Percentiles rank a stretch among this genome's conserved stretches.
Evolutionary conservation across 2,888 invertebrate genomes (phyloP).

Genomic region (Dendrolimus pini): DNA sequence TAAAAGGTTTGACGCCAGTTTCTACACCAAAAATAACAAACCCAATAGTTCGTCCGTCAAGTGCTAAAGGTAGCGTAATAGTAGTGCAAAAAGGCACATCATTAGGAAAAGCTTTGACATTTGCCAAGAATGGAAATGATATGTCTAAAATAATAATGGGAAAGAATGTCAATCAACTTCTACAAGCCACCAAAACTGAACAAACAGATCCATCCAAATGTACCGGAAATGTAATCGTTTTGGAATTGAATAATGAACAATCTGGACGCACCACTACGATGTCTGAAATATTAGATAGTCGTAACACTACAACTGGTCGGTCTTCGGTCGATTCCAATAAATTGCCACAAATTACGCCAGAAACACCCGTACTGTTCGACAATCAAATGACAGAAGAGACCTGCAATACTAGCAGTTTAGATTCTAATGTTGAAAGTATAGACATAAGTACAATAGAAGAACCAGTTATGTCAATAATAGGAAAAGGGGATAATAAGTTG

Average conservation of each 20-base stretch:
- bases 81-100: slow-evolving; percentile 77
- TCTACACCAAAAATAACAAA: slow-evolving; percentile 57
- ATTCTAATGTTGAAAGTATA: slow-evolving; percentile 57
- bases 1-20: slow-evolving; percentile 54
- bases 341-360: slow-evolving; percentile 64
- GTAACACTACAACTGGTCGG: slow-evolving; percentile 29
- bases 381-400: slow-evolving; percentile 52
- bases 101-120: slow-evolving; percentile 65
- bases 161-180: slow-evolving; percentile 64
- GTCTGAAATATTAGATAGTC: slow-evolving; percentile 65
- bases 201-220: slow-evolving; percentile 49
- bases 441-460: slow-evolving; percentile 47
- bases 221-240: slow-evolving; percentile 62
- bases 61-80: slow-evolving; percentile 75
- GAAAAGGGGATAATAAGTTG: slow-evolving; percentile 40
- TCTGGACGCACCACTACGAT: slow-evolving; percentile 60
- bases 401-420: slow-evolving; percentile 60
- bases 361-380: slow-evolving; percentile 74
- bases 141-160: slow-evolving; percentile 73
- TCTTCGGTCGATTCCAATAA: slow-evolving; percentile 34
- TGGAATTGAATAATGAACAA: slow-evolving; percentile 68
- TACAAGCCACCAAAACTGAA: slow-evolving; percentile 59
- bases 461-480: slow-evolving; percentile 35
- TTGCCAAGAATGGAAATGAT: slow-evolving; percentile 65
- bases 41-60: slow-evolving; percentile 60